A percentile compares a stretch with the other conserved stretches of the same genome.
phyloP scores from a whole-genome alignment of 2,113 vertebrate genomes.

The Thinocorus orbignyianus region DNA sequence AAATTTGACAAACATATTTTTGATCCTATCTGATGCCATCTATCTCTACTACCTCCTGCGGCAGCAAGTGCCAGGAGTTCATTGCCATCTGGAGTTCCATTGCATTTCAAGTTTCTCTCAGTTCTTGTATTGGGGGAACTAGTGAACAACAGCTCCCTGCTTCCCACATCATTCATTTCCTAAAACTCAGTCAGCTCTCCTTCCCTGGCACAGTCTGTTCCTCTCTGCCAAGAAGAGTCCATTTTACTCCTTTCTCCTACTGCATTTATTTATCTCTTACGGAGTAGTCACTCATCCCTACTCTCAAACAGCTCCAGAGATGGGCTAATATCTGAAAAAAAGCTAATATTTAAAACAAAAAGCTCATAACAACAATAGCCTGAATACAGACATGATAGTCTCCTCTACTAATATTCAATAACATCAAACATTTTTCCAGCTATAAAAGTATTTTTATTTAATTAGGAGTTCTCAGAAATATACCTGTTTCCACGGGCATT shows the following conservation, averaged over 20 bases:
- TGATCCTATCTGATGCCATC: background rate
- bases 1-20: background rate
- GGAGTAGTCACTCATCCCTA: background rate
- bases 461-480: background rate
- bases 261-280: background rate
- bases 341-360: background rate
- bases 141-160: background rate
- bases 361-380: background rate
- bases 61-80: background rate
- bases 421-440: background rate
- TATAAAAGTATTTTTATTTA: background rate
- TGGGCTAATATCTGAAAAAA: background rate
- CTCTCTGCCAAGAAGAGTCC: background rate
- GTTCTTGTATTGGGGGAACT: background rate
- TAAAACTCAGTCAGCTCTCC: background rate
- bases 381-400: background rate
- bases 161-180: background rate
- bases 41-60: background rate
- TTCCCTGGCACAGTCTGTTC: background rate
- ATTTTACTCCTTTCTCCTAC: background rate
- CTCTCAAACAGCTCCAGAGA: background rate
- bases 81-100: rapidly evolving
- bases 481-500: background rate
- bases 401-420: background rate
- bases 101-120: background rate